Conservation (phyloP, 2,888 invertebrate species). For the Iselma pallidipennis region DNA sequence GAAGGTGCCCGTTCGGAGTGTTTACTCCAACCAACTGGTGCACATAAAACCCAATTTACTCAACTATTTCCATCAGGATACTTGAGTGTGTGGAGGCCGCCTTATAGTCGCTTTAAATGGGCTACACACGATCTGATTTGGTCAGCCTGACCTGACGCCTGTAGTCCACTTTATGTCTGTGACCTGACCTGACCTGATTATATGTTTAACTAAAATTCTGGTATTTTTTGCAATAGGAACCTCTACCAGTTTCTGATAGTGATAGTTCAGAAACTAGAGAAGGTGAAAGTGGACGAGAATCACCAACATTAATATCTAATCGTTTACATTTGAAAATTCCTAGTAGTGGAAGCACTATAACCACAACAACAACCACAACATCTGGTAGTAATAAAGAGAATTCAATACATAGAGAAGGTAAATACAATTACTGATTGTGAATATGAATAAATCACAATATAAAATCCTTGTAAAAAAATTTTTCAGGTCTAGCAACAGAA, state of each 20-base stretch:
- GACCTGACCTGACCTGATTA: neutral
- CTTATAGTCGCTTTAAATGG: too few species aligned
- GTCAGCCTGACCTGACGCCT: too few species aligned
- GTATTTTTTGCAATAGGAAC: constrained; percentile 39
- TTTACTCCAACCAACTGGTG: too few species aligned
- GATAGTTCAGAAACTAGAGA: constrained; percentile 49
- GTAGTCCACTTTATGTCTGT: too few species aligned
- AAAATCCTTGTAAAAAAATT: too few species aligned
- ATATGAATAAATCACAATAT: too few species aligned
- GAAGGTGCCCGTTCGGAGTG: too few species aligned
- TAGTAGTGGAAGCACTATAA: constrained; percentile 24
- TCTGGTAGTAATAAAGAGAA: neutral
- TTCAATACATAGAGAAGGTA: constrained; percentile 6
- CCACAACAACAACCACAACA: constrained; percentile 29
- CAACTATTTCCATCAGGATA: too few species aligned
- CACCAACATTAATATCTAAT: constrained; percentile 31
- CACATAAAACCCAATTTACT: too few species aligned
- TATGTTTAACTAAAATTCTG: neutral
- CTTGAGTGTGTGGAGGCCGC: too few species aligned
- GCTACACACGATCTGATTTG: too few species aligned
- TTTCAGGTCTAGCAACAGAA: neutral
- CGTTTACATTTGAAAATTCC: constrained; percentile 18
- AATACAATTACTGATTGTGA: neutral
- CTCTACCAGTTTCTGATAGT: constrained; percentile 29
- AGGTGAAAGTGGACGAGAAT: constrained; percentile 46